Evolutionary conservation across 2,888 invertebrate genomes (phyloP), one percentile per base, ranked within the genome.

Genomic region (Eupithecia tripunctaria): DNA sequence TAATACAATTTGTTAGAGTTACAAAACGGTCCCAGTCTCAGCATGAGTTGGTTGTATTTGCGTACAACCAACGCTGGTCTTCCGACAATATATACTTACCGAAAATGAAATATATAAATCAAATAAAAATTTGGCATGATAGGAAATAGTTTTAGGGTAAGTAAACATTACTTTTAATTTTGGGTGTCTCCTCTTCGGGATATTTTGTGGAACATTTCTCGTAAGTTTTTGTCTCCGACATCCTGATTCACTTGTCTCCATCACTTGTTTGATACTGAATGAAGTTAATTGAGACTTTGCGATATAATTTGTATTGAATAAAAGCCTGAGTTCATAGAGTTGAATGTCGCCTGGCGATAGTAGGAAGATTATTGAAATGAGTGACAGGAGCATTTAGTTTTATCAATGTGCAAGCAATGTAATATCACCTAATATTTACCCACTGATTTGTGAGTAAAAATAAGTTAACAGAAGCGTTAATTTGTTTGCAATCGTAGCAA

Each of bases 321-420:
- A 60, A 60, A 15, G 2, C 25, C 27, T 27, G 27, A 29, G 18
- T 14, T 60, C 18, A 18, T 29, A 29, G 8, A n/a, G 36, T 29
- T 21, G 29, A 27, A 25, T 15, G 21, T 64, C 64, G 38, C 38
- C 64, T 64, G 64, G 36, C 64, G 21, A 8, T 25, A 38, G 60
- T 8, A 15, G 8, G 7, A 27, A 18, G 15, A 29, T 29, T 60
- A 27, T 38, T 64, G 21, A 64, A 64, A 29, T 38, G 38, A 21
- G 63, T 64, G 64, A 64, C 64, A 64, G 41, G 14, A n/a, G 64
- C 8, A 32, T 38, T 64, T 21, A n/a, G 5, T 38, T 64, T 32
- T 64, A 64, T 64, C 64, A 41, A 6, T 36, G 38, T 21, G 64
- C 15, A 64, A 64, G 36, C 32, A 41, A 32, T 36, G 36, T 36